A percentile compares a stretch with the other conserved stretches of the same genome.
These are phyloP conservation scores for Genyomyrus donnyi DNA, from an alignment of 2,113 vertebrate genomes.

Conservation along the genomic window DNA sequence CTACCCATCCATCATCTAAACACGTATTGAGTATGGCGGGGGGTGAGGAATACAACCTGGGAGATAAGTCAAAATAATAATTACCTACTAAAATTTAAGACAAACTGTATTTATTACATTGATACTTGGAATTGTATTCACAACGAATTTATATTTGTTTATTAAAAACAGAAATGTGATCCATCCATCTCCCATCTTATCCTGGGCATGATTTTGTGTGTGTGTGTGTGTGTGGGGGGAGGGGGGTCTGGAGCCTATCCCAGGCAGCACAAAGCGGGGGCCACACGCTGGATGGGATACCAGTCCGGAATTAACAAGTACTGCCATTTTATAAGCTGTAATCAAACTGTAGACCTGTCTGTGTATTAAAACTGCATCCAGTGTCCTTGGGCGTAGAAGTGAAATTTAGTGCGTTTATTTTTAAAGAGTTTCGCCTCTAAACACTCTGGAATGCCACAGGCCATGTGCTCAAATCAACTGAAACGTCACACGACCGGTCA, in stretches of 20 bases:
- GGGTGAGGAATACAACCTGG: background rate
- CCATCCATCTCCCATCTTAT: background rate
- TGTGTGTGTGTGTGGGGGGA: background rate
- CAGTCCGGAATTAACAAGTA: background rate
- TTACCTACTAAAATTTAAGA: background rate
- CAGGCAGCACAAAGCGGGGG: background rate
- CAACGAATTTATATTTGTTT: background rate
- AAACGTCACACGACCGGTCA: background rate
- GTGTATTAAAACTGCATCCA: background rate
- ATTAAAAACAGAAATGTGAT: background rate
- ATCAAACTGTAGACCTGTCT: background rate
- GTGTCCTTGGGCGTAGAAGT: background rate
- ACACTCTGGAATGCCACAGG: background rate
- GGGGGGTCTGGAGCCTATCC: background rate
- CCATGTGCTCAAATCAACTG: background rate
- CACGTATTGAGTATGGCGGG: background rate
- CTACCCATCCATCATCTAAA: background rate
- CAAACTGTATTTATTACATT: background rate
- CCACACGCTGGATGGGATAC: background rate
- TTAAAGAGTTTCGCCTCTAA: background rate
- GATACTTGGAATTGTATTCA: background rate
- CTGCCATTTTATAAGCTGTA: background rate
- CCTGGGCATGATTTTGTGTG: background rate
- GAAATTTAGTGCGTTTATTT: background rate
- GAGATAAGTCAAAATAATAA: background rate